A percentile compares a stretch with the other conserved stretches of the same genome.
Conservation (phyloP, 1,140 invertebrate genomes). For the Ceratina japonica region DNA sequence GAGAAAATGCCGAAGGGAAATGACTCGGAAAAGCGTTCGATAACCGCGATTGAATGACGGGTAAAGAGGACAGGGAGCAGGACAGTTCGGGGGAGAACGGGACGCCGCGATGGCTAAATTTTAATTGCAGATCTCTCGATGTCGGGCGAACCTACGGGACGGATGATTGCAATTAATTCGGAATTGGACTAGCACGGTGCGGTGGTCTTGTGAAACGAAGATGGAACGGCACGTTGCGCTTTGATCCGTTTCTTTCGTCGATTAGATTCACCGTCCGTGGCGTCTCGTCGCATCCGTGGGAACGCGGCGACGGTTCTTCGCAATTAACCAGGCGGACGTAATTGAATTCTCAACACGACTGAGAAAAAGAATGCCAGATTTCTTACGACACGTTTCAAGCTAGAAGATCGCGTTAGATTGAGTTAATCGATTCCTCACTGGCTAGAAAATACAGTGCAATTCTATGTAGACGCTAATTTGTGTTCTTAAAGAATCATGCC, state of each 20-base stretch:
- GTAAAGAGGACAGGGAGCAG: not conserved
- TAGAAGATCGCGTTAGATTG: no score
- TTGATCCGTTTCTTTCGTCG: conserved; percentile 21
- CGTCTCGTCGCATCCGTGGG: no score
- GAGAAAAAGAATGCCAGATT: not conserved
- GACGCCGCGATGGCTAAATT: conserved; percentile 19
- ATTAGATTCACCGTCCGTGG: conserved; percentile 22
- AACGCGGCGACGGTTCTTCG: conserved; percentile 6
- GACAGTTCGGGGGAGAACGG: not conserved
- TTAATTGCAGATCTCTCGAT: conserved; percentile 43
- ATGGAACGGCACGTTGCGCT: conserved; percentile 29
- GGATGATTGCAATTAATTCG: conserved; percentile 43
- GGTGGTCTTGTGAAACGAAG: not conserved
- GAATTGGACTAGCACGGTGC: conserved; percentile 5
- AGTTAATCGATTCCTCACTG: no score
- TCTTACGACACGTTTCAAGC: not conserved
- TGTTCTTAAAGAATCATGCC: no score
- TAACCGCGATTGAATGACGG: conserved; percentile 1
- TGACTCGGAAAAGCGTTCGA: conserved; percentile 6
- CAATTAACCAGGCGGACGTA: conserved; percentile 24
- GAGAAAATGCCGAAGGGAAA: conserved; percentile 2
- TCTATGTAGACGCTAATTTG: no score
- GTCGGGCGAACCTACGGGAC: conserved; percentile 14
- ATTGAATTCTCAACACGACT: conserved; percentile 25
- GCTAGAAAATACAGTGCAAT: no score